These are phyloP conservation scores for Pitta sordida DNA, from an alignment of 2,113 vertebrate genomes.

Conservation along the genomic window DNA sequence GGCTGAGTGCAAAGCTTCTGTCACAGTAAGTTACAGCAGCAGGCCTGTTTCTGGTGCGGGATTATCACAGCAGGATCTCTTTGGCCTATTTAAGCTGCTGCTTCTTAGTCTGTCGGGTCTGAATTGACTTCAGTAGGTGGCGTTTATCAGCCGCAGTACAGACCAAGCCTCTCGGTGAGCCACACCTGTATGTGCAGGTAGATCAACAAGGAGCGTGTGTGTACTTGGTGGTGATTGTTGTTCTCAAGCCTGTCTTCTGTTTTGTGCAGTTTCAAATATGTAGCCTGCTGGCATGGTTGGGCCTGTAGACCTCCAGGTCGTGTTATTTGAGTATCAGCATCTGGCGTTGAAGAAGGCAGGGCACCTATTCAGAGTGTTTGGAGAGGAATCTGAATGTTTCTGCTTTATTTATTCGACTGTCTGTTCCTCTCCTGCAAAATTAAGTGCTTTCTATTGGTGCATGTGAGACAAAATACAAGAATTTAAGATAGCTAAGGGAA, in stretches of 20 bases:
- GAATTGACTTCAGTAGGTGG: slow-evolving; percentile 49
- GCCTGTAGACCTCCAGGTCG: neutral
- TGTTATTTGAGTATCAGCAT: neutral
- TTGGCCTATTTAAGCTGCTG: accelerated
- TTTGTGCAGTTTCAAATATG: neutral
- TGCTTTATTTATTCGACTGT: neutral
- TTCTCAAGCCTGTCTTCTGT: neutral
- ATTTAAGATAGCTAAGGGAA: neutral
- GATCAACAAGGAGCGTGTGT: accelerated
- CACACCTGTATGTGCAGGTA: neutral
- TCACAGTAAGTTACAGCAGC: neutral
- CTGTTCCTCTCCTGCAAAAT: neutral
- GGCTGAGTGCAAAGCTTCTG: neutral
- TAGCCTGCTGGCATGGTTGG: neutral
- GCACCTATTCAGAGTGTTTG: neutral
- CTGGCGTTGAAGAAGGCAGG: neutral
- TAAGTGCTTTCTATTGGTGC: neutral
- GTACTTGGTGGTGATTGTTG: accelerated
- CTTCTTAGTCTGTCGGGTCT: neutral
- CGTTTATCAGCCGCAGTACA: neutral
- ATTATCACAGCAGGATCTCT: neutral
- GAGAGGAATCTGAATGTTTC: neutral
- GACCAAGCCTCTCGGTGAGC: neutral
- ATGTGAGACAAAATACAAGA: neutral
- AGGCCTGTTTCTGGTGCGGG: neutral